Base-by-base conservation (phyloP, 1,140 invertebrate species). In the Latrodectus geometricus region DNA sequence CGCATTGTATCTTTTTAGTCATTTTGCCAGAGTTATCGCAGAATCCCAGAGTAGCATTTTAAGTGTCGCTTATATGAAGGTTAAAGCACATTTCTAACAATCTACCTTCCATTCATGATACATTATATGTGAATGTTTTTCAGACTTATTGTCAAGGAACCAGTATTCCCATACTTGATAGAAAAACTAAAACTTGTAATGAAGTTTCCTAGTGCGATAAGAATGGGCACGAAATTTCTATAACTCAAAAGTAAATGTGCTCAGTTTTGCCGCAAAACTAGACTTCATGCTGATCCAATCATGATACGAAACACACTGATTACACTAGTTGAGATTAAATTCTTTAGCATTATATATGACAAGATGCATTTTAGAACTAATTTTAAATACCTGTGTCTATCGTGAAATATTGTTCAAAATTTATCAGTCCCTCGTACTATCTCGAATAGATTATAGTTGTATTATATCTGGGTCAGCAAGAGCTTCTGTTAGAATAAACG, bases 371-470 rank as follows among this genome's bases (percentile, higher is more conserved):
- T 35, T 35, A 35, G 5, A 35, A 35, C 2, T 35, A 35, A 1
- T 35, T 35, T 35, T 5, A 21, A 8, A 79, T 65, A 48, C 66
- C 61, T 17, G 52, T n/a, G 52, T 8, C 4, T 52, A 65, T 65
- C 61, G 66, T 7, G 9, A 1, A 12, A 23, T 9, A 12, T 8
- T 79, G 17, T 21, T 87, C 9, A 17, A 9, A 8, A 61, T 84
- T 12, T 87, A n/a, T n/a, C n/a, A n/a, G 69, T n/a, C 35, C 15
- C 3, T 87, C 8, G 88, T 87, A 35, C 35, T 66, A 52, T 56
- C 52, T 50, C 72, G 35, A 35, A 35, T 35, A 35, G 35, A 35
- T 5, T 35, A 35, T 35, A 5, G 35, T 5, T 35, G 35, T 35
- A 35, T 35, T 1, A 5, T 35, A 35, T 35, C 2, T 35, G 35